phyloP scores from a whole-genome alignment of 1,140 invertebrate genomes.

The Palaemon carinicauda region DNA sequence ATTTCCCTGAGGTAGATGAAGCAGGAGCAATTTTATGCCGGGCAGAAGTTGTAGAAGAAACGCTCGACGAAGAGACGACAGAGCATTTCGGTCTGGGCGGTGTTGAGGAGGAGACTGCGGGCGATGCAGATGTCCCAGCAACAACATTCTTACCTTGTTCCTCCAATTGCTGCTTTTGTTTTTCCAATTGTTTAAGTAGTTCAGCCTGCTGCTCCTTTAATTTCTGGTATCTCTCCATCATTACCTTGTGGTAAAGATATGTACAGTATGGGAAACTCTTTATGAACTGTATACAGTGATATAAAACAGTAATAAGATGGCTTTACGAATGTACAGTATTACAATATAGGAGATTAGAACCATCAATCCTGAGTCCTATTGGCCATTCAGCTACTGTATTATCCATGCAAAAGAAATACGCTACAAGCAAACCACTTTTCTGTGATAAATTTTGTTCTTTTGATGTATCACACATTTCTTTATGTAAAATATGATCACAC shows the following conservation, averaged over 20 bases:
- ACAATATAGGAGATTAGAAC: too few species aligned
- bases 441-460: too few species aligned
- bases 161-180: conserved; percentile 12
- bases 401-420: too few species aligned
- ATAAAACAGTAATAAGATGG: too few species aligned
- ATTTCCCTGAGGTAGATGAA: too few species aligned
- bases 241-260: conserved; percentile 38
- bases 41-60: background rate
- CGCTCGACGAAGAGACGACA: background rate
- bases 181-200: conserved; percentile 27
- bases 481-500: too few species aligned
- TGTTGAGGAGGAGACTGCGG: conserved; percentile 2
- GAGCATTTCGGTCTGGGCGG: background rate
- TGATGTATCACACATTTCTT: too few species aligned
- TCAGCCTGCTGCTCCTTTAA: conserved; percentile 50
- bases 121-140: background rate
- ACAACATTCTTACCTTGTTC: background rate
- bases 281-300: too few species aligned
- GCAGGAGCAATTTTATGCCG: background rate
- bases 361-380: too few species aligned
- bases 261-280: background rate
- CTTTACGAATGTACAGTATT: too few species aligned
- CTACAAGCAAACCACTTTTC: too few species aligned
- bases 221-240: conserved; percentile 60
- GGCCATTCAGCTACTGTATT: too few species aligned